A percentile compares a stretch with the other conserved stretches of the same genome.
Evolutionary conservation across 1,140 invertebrate species (phyloP).

Genomic region (Drosophila truncata): DNA sequence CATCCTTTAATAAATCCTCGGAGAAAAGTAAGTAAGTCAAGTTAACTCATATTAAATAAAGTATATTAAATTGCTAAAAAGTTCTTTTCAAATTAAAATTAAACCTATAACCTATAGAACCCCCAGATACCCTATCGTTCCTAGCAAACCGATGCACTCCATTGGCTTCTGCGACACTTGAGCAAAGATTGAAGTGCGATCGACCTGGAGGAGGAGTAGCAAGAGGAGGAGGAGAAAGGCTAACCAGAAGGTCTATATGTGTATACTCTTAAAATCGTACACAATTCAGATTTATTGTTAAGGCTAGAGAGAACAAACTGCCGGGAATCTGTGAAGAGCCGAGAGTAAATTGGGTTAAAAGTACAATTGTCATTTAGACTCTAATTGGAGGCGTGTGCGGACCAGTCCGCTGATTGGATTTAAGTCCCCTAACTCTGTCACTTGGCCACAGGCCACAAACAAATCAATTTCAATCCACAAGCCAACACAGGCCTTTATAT

Average conservation of each 20-base stretch:
- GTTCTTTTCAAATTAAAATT: background rate
- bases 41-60: background rate
- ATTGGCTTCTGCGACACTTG: constrained; percentile 46
- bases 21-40: background rate
- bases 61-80: background rate
- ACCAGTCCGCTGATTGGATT: constrained; percentile 73
- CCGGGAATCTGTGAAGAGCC: constrained; percentile 53
- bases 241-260: constrained; percentile 10
- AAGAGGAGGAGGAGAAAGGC: background rate
- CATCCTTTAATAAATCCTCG: too few species aligned
- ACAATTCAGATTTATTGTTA: constrained; percentile 80
- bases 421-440: constrained; percentile 64
- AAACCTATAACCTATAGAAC: background rate
- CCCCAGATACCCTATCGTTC: constrained; percentile 8
- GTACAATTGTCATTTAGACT: constrained; percentile 82
- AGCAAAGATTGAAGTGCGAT: constrained; percentile 49
- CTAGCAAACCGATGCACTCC: constrained; percentile 33
- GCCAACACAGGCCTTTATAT: constrained; percentile 6
- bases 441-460: constrained; percentile 76
- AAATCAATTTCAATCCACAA: constrained; percentile 69
- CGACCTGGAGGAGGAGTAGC: constrained; percentile 3
- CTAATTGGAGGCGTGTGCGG: constrained; percentile 81
- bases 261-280: constrained; percentile 40
- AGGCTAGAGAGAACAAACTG: constrained; percentile 33
- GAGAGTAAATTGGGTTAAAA: constrained; percentile 79